Conservation (phyloP, 2,888 invertebrate species). For the Aelia acuminata region DNA sequence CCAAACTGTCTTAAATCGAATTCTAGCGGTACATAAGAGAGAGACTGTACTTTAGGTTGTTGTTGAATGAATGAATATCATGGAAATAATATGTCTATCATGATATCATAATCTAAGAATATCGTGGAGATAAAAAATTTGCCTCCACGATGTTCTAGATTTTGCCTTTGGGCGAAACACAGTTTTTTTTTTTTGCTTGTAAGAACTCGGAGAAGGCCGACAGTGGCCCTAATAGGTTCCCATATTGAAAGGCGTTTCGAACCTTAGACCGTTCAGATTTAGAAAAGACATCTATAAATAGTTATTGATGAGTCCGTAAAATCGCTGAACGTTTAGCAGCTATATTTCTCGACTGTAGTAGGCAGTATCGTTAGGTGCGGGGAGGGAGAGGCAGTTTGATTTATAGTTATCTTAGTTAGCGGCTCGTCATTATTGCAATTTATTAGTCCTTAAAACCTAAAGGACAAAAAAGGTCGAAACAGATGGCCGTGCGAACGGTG, state of each 20-base stretch:
- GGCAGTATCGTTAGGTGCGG: not conserved
- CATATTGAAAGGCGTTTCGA: not conserved
- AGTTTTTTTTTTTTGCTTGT: not conserved
- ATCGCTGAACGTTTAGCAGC: not conserved
- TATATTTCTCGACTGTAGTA: not conserved
- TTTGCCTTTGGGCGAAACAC: too few species aligned
- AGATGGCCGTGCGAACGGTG: not conserved
- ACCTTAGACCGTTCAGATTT: not conserved
- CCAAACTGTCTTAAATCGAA: too few species aligned
- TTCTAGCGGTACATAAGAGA: too few species aligned
- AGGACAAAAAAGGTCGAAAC: not conserved
- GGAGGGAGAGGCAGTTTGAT: not conserved
- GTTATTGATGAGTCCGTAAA: not conserved
- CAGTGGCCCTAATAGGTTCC: not conserved
- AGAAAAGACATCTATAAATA: not conserved
- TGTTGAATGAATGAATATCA: too few species aligned
- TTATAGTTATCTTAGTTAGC: constrained; percentile 2
- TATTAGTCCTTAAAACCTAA: not conserved
- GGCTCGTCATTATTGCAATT: not conserved
- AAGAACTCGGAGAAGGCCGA: not conserved
- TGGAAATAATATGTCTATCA: too few species aligned
- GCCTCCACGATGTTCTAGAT: too few species aligned
- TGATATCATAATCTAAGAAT: too few species aligned
- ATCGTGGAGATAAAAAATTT: too few species aligned
- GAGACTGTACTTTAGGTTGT: too few species aligned